phyloP scores from a whole-genome alignment of 2,888 invertebrate species.

The Galeruca laticollis region DNA sequence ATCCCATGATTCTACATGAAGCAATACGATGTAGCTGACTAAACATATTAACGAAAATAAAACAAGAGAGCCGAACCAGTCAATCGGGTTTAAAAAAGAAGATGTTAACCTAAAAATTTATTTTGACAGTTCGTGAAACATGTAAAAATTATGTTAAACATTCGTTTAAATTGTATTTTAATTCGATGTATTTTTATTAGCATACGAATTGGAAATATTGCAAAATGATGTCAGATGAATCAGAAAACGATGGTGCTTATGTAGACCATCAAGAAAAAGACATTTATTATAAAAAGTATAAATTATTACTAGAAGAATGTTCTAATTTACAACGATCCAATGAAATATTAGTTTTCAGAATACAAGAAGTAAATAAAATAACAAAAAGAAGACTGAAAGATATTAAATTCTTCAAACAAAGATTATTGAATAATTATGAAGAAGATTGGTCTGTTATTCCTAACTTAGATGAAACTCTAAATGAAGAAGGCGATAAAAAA shows the following conservation, averaged over 20 bases:
- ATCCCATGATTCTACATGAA: too few species aligned
- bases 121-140: too few species aligned
- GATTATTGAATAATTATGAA: conserved; percentile 76
- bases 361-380: conserved; percentile 79
- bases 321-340: conserved; percentile 83
- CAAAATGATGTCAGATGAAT: conserved; percentile 72
- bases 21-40: too few species aligned
- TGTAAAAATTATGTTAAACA: too few species aligned
- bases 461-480: conserved; percentile 53
- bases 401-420: conserved; percentile 76
- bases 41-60: too few species aligned
- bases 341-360: conserved; percentile 74
- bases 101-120: too few species aligned
- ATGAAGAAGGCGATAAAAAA: conserved; percentile 70
- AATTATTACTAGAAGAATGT: conserved; percentile 79
- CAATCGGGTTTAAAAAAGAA: too few species aligned
- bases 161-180: too few species aligned
- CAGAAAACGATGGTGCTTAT: conserved; percentile 70
- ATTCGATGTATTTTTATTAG: background rate
- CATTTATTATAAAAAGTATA: conserved; percentile 80
- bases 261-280: conserved; percentile 71
- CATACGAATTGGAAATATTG: background rate
- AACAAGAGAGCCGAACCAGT: too few species aligned
- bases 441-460: conserved; percentile 73
- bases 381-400: conserved; percentile 77